Percentiles rank a stretch among this genome's conserved stretches.
phyloP scores from a whole-genome alignment of 92 coral and sea anemone genomes.

The Paragorgia papillata region DNA sequence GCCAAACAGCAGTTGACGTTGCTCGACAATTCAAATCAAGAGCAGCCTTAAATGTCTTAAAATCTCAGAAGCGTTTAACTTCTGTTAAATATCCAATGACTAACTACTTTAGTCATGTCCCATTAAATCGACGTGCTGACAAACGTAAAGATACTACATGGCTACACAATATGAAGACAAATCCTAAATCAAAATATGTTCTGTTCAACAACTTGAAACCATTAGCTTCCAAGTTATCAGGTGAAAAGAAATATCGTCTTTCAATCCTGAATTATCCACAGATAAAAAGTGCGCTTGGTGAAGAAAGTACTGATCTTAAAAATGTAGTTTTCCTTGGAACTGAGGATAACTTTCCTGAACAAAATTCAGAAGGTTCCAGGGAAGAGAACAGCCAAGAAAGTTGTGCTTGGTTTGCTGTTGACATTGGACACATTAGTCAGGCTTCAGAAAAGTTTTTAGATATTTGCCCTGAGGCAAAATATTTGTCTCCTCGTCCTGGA shows the following conservation, averaged over 20 bases:
- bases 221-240: constrained; percentile 27
- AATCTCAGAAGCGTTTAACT: constrained; percentile 35
- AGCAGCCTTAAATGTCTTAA: constrained; percentile 33
- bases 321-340: constrained; percentile 39
- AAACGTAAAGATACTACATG: constrained; percentile 26
- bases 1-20: constrained; percentile 37
- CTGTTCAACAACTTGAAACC: constrained; percentile 39
- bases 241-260: constrained; percentile 32
- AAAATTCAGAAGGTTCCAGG: not conserved
- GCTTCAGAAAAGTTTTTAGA: constrained; percentile 25
- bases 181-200: constrained; percentile 26
- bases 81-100: constrained; percentile 27
- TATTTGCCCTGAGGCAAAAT: constrained; percentile 23
- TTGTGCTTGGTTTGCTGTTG: constrained; percentile 43
- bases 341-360: not conserved
- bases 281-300: constrained; percentile 1
- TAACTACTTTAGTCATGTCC: constrained; percentile 38
- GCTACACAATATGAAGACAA: constrained; percentile 30
- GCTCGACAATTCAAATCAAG: constrained; percentile 35
- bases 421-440: constrained; percentile 6
- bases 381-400: not conserved
- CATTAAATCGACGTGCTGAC: constrained; percentile 35
- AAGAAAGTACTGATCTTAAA: not conserved
- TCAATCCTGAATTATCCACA: constrained; percentile 19
- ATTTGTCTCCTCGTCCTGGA: constrained; percentile 36